Evolutionary conservation across 2,888 invertebrate species (phyloP).

Genomic region (Gastracanthus pulcherrimus): DNA sequence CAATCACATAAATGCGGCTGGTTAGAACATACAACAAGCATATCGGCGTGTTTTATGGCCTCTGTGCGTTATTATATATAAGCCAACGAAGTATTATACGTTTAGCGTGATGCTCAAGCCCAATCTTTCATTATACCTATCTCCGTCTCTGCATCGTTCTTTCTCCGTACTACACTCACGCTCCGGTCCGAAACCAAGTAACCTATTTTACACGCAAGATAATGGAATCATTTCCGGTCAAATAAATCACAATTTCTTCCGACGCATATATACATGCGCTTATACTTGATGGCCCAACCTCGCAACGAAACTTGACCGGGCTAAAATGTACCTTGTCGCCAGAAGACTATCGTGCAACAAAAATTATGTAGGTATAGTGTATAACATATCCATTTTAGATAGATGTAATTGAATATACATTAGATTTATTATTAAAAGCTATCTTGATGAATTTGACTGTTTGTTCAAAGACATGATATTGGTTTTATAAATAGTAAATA

Average conservation of each 20-base stretch:
- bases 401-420: too few relatives aligned
- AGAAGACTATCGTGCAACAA: too few relatives aligned
- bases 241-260: slow-evolving; percentile 11
- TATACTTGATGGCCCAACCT: background rate
- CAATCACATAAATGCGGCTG: slow-evolving; percentile 8
- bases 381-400: too few relatives aligned
- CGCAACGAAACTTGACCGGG: background rate
- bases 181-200: slow-evolving; percentile 15
- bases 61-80: too few relatives aligned
- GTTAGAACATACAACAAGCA: slow-evolving; percentile 7
- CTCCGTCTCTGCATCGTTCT: background rate
- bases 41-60: background rate
- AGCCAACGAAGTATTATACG: background rate
- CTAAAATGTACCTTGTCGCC: too few relatives aligned
- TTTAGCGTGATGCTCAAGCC: background rate
- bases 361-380: too few relatives aligned
- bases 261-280: background rate
- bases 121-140: background rate
- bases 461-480: too few relatives aligned
- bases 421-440: too few relatives aligned
- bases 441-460: too few relatives aligned
- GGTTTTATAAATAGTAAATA: too few relatives aligned
- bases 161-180: background rate
- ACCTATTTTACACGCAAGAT: slow-evolving; percentile 19
- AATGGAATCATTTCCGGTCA: slow-evolving; percentile 34